Evolutionary conservation across 1,140 invertebrate species (phyloP), one percentile per base, ranked within the genome.

Genomic region (Drosophila azteca): DNA sequence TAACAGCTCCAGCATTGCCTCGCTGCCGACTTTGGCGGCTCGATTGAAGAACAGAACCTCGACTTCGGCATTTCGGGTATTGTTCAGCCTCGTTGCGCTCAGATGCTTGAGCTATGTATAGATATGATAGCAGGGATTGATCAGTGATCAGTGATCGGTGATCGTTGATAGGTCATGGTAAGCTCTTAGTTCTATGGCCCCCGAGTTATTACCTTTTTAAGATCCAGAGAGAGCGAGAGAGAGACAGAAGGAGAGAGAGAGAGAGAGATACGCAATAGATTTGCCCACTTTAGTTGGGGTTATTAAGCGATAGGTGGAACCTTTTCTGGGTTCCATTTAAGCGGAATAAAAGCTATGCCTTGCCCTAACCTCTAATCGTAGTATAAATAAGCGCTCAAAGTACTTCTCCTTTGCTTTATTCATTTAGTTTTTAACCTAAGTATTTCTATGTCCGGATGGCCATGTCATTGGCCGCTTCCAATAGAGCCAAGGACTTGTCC

Each of bases 21-120:
- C 96, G 54, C 95, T 96, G 29, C 96, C 96, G 17, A 96, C 96
- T 92, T 98, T 98, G 3, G 97, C 96, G 11, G 97, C 96, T 4
- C 97, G 93, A 92, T 97, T 98, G 92, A 97, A 97, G 92, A 97
- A 97, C 2, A 91, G 35, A 5, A 90, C 76, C 0, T 91, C 89
- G 17, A 76, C 51, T 1, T 90, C 94, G 0, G 96, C 94, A 60
- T 94, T 93, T 11, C 93, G 93, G 0, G 96, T 97, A 79, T 97
- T 97, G 91, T 97, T 97, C 44, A 97, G 85, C 92, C 83, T 54
- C 79, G 91, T 74, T 76, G 92, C 92, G 26, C 60, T 90, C 8
- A 91, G 58, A 8, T 53, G 75, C 11, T 80, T 20, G 17, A 91
- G 76, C 90, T 91, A 39, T 17, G 13, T 5, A 9, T 17, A 31